phyloP scores from a whole-genome alignment of 2,113 vertebrate species.

The Sardina pilchardus region DNA sequence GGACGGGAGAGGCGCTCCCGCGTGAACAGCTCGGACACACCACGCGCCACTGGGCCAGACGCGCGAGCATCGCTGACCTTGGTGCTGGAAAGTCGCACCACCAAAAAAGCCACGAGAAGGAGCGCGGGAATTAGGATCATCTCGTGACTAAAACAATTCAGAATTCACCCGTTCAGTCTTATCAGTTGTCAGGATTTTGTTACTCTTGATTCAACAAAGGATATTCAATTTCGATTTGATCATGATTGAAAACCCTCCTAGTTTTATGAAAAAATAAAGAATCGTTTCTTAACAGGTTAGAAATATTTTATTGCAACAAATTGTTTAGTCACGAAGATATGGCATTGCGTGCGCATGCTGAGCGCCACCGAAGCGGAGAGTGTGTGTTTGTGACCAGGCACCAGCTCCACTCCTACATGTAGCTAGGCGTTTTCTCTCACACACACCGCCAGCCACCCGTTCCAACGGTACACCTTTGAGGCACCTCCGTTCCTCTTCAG shows the following conservation, averaged over 20 bases:
- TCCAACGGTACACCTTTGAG: slow-evolving; percentile 27
- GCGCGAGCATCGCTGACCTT: slow-evolving; percentile 76
- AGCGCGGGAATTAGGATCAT: background rate
- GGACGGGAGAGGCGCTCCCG: slow-evolving; percentile 32
- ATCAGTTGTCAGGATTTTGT: background rate
- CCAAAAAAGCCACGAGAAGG: background rate
- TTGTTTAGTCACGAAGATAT: slow-evolving; percentile 60
- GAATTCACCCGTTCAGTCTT: background rate
- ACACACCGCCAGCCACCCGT: background rate
- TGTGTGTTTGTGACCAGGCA: slow-evolving; percentile 67
- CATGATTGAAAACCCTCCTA: background rate
- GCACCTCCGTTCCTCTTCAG: background rate
- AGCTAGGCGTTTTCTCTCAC: slow-evolving; percentile 44
- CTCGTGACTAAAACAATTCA: background rate
- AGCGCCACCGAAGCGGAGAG: slow-evolving; percentile 67
- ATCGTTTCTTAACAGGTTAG: too few relatives aligned
- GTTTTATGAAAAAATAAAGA: background rate
- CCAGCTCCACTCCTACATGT: slow-evolving; percentile 64
- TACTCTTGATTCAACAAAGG: background rate
- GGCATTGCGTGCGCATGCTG: slow-evolving; percentile 69
- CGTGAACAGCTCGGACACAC: slow-evolving; percentile 33
- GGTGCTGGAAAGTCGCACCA: slow-evolving; percentile 76
- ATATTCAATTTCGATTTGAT: background rate
- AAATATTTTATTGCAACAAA: background rate
- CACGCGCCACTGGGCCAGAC: slow-evolving; percentile 53